Evolutionary conservation across 2,113 vertebrate species (phyloP).

Genomic region (Eubucco bourcierii): DNA sequence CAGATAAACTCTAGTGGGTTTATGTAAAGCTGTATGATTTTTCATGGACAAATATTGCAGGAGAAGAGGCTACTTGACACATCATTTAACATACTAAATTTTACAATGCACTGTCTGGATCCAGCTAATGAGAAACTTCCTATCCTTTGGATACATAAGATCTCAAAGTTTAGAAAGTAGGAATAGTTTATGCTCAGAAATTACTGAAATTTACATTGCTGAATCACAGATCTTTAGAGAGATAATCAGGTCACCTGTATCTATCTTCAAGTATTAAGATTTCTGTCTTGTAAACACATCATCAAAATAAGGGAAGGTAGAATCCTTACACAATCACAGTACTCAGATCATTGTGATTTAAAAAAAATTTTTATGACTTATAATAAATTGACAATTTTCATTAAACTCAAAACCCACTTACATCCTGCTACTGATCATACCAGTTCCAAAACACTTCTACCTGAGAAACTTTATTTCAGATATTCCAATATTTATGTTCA

Average conservation of each 20-base stretch:
- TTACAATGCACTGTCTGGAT: not conserved
- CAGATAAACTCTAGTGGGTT: not conserved
- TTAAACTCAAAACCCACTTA: not conserved
- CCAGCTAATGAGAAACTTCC: not conserved
- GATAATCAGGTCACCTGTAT: not conserved
- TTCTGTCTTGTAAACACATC: not conserved
- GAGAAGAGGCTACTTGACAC: not conserved
- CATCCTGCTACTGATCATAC: not conserved
- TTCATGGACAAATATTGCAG: not conserved
- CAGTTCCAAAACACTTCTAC: not conserved
- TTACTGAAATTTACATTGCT: not conserved
- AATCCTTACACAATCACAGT: not conserved
- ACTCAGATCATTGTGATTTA: not conserved
- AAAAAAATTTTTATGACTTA: not conserved
- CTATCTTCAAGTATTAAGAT: not conserved
- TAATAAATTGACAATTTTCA: not conserved
- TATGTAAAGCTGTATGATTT: not conserved
- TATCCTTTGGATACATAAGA: not conserved
- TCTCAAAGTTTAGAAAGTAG: not conserved
- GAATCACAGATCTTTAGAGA: not conserved
- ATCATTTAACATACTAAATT: not conserved
- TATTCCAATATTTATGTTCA: not conserved
- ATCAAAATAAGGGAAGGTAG: not conserved
- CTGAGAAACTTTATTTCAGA: not conserved
- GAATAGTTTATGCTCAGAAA: not conserved